Percentiles rank a stretch among this genome's conserved stretches.
Evolutionary conservation across 2,888 invertebrate genomes (phyloP).

Genomic region (Xestia xanthographa): DNA sequence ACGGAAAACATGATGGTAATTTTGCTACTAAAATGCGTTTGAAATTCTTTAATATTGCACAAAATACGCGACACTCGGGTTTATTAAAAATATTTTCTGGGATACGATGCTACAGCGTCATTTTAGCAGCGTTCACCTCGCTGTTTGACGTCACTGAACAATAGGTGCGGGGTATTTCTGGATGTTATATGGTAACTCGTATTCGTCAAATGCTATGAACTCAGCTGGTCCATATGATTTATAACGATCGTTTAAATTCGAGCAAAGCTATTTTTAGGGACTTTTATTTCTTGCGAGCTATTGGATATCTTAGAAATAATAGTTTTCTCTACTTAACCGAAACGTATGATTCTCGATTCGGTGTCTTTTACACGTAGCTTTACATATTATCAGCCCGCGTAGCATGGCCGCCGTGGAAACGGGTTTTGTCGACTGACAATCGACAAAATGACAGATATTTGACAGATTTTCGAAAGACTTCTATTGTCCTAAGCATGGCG

Average conservation of each 20-base stretch:
- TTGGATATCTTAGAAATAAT: constrained; percentile 19
- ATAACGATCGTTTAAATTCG: constrained; percentile 59
- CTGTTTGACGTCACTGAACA: constrained; percentile 79
- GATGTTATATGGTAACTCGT: constrained; percentile 67
- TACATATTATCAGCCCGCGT: neutral
- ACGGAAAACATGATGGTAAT: constrained; percentile 16
- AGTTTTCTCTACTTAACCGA: neutral
- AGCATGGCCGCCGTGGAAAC: too few species aligned
- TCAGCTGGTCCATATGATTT: constrained; percentile 58
- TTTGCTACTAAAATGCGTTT: constrained; percentile 4
- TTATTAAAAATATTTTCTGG: constrained; percentile 22
- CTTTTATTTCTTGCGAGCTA: constrained; percentile 21
- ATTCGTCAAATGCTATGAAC: constrained; percentile 71
- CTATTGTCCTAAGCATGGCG: too few species aligned
- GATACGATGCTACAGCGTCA: constrained; percentile 48
- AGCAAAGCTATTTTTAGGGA: constrained; percentile 34
- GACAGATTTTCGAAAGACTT: too few species aligned
- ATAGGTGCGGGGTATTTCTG: constrained; percentile 77
- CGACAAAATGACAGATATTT: too few species aligned
- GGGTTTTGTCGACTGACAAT: too few species aligned
- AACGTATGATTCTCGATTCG: neutral
- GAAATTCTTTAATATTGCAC: constrained; percentile 1
- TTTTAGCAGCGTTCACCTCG: constrained; percentile 66
- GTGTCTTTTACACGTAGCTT: neutral
- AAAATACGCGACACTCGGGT: constrained; percentile 14